Evolutionary conservation across 2,888 invertebrate species (phyloP).

Genomic region (Poecilobothrus nobilitatus): DNA sequence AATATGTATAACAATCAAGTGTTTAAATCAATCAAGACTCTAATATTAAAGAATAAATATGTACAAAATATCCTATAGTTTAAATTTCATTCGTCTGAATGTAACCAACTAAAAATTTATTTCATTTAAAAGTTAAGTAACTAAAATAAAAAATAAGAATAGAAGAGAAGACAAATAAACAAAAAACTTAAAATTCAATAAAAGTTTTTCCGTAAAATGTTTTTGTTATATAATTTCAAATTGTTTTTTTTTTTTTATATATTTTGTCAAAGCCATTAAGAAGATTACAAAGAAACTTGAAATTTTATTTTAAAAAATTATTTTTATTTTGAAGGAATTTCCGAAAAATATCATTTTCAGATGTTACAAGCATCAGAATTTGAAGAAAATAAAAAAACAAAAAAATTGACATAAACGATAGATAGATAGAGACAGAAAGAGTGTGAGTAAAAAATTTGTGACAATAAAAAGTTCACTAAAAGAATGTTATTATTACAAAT

Average conservation of each 20-base stretch:
- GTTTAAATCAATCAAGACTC: too few relatives aligned
- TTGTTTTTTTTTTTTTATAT: too few relatives aligned
- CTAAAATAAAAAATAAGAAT: neutral
- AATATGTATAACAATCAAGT: too few relatives aligned
- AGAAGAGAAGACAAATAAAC: too few relatives aligned
- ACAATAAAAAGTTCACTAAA: neutral
- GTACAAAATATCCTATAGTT: too few relatives aligned
- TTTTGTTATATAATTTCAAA: too few relatives aligned
- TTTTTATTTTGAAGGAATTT: neutral
- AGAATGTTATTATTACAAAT: neutral
- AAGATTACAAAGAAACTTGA: neutral
- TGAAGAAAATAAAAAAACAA: neutral
- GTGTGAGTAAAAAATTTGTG: too few relatives aligned
- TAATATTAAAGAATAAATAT: too few relatives aligned
- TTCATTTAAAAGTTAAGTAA: neutral
- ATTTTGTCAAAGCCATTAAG: neutral
- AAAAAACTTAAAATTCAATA: conserved; percentile 1
- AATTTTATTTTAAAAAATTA: neutral
- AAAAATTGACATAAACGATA: neutral
- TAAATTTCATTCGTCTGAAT: too few relatives aligned
- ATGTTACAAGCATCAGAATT: neutral
- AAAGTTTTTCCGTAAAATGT: neutral
- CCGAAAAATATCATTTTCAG: neutral
- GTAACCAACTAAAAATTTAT: neutral
- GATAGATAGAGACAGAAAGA: too few relatives aligned